These are phyloP conservation scores for Chymomyza procnemis DNA, from an alignment of 2,888 invertebrate genomes.

Conservation along the genomic window DNA sequence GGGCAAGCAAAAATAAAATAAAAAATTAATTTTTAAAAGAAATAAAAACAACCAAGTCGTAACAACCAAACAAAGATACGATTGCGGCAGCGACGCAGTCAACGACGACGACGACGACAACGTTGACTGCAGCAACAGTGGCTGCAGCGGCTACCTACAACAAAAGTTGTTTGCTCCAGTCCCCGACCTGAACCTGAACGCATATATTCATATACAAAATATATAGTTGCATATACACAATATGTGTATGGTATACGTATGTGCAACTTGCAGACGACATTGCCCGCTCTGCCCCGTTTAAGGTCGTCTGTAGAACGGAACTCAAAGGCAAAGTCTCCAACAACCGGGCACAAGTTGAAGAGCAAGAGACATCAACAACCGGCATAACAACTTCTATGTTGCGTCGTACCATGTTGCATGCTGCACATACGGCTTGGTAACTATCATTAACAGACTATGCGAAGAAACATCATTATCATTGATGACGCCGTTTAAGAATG, in stretches of 20 bases:
- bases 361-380: slow-evolving; percentile 22
- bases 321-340: slow-evolving; percentile 25
- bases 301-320: slow-evolving; percentile 71
- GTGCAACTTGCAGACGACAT: not conserved
- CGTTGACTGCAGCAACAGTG: slow-evolving; percentile 20
- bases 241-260: not conserved
- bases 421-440: slow-evolving; percentile 26
- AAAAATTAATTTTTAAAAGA: slow-evolving; percentile 2
- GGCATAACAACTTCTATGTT: slow-evolving; percentile 38
- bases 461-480: slow-evolving; percentile 35
- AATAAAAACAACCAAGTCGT: not conserved
- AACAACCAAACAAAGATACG: not conserved
- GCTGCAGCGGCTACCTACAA: slow-evolving; percentile 19
- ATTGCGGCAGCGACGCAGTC: not conserved
- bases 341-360: slow-evolving; percentile 24
- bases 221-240: no score
- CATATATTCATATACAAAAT: not conserved
- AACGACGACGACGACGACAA: slow-evolving; percentile 14
- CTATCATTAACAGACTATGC: slow-evolving; percentile 23
- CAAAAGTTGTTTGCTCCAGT: slow-evolving; percentile 66
- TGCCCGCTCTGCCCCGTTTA: slow-evolving; percentile 57
- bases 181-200: slow-evolving; percentile 49
- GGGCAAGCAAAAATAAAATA: slow-evolving; percentile 46
- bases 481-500: slow-evolving; percentile 60
- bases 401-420: no score